Percentiles rank a stretch among this genome's conserved stretches.
These are phyloP conservation scores for Lapara coniferarum DNA, from an alignment of 2,888 invertebrate species.

Conservation along the genomic window DNA sequence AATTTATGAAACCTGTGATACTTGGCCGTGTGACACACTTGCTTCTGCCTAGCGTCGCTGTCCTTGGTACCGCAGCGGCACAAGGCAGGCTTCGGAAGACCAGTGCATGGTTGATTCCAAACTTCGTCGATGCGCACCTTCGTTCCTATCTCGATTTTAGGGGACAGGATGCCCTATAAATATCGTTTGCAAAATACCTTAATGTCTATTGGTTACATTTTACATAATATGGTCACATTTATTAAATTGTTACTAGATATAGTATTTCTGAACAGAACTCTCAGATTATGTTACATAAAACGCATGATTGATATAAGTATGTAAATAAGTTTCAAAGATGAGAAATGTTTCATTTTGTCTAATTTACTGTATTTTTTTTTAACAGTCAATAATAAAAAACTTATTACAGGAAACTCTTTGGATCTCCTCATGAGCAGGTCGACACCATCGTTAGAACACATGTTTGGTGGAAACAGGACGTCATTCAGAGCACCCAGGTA, in stretches of 20 bases:
- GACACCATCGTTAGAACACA: slow-evolving; percentile 84
- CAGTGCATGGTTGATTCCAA: slow-evolving; percentile 48
- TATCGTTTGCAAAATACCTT: neutral
- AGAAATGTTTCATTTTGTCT: no score
- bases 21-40: slow-evolving; percentile 78
- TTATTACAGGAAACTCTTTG: slow-evolving; percentile 85
- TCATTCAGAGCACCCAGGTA: slow-evolving; percentile 86
- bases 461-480: slow-evolving; percentile 85
- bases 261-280: no score
- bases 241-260: no score
- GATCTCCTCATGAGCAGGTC: slow-evolving; percentile 88
- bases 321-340: no score
- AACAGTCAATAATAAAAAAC: neutral
- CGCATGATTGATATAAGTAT: no score
- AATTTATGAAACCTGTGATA: slow-evolving; percentile 72
- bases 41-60: slow-evolving; percentile 58
- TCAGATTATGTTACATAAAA: no score
- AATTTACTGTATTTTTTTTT: no score
- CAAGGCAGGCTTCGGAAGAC: slow-evolving; percentile 38
- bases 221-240: no score
- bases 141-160: slow-evolving; percentile 88
- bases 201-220: no score
- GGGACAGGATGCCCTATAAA: slow-evolving; percentile 86
- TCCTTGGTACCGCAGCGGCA: slow-evolving; percentile 49
- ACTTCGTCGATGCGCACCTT: slow-evolving; percentile 87